phyloP scores from a whole-genome alignment of 1,140 invertebrate genomes.

The Orchesella cincta region DNA sequence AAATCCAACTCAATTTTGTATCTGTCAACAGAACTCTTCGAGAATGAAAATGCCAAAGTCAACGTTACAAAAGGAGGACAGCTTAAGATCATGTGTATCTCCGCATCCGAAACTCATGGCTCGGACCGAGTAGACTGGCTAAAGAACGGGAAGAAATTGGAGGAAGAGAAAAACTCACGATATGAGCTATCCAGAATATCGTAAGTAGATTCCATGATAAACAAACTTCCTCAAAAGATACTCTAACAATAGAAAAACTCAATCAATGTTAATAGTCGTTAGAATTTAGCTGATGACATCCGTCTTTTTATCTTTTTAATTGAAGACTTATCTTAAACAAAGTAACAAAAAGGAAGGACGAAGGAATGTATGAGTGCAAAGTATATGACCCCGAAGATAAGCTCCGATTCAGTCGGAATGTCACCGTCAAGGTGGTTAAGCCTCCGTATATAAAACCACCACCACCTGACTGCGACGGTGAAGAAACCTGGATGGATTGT shows the following conservation, averaged over 20 bases:
- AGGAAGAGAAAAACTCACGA: constrained; percentile 1
- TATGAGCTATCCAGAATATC: constrained; percentile 33
- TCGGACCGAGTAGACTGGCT: constrained; percentile 36
- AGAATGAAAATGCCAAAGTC: background rate
- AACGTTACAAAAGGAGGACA: background rate
- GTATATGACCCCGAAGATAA: background rate
- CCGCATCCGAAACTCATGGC: background rate
- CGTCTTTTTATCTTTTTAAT: background rate
- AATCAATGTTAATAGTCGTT: background rate
- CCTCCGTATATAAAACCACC: background rate
- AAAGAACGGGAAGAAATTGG: constrained; percentile 39
- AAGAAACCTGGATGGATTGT: background rate
- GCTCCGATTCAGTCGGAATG: background rate
- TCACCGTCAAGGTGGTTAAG: background rate
- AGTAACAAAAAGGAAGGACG: background rate
- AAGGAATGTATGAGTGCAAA: background rate
- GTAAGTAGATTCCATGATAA: constrained; percentile 30
- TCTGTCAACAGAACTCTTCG: background rate
- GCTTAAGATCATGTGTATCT: constrained; percentile 21
- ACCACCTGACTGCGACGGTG: background rate
- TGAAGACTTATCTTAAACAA: background rate
- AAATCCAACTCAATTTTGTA: too few species aligned
- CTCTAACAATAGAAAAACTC: background rate
- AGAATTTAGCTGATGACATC: constrained; percentile 23
- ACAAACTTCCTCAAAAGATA: too few species aligned